Conservation (phyloP, 2,113 vertebrate genomes). For the Crotophaga sulcirostris region DNA sequence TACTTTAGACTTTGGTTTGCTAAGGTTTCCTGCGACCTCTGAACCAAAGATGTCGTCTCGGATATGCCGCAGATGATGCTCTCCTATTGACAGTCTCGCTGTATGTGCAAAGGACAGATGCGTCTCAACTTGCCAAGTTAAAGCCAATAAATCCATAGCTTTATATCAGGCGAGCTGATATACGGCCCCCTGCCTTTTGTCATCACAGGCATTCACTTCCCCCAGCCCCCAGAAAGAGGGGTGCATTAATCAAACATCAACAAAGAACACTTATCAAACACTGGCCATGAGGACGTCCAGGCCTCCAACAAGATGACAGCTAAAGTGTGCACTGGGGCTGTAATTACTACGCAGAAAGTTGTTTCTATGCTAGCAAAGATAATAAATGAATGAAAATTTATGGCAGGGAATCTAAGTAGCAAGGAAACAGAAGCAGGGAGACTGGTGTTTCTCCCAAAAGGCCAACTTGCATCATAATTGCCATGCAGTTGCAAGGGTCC, state of each 20-base stretch:
- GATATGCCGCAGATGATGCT: conserved; percentile 54
- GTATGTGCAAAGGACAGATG: conserved; percentile 77
- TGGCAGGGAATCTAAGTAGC: conserved; percentile 83
- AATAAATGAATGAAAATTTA: conserved; percentile 88
- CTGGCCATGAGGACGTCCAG: conserved; percentile 82
- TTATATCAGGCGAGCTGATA: conserved; percentile 80
- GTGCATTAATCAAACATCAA: conserved; percentile 87
- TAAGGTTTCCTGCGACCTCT: conserved; percentile 62
- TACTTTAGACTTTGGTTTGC: conserved; percentile 63
- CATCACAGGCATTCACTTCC: conserved; percentile 79
- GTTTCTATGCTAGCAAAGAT: conserved; percentile 85
- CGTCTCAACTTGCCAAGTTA: conserved; percentile 82
- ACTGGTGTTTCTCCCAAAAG: conserved; percentile 88
- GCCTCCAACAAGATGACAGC: conserved; percentile 82
- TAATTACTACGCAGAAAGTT: conserved; percentile 89
- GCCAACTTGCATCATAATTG: conserved; percentile 89
- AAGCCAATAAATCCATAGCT: conserved; percentile 85
- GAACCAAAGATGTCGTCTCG: conserved; percentile 60
- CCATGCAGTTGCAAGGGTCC: conserved; percentile 86
- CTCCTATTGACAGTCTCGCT: conserved; percentile 60
- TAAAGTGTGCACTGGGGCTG: conserved; percentile 80
- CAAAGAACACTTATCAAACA: conserved; percentile 86
- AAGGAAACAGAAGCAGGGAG: conserved; percentile 86
- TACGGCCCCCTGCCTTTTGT: conserved; percentile 83
- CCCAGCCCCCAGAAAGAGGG: conserved; percentile 77